phyloP scores from a whole-genome alignment of 2,113 vertebrate genomes.

The Climacteris rufus region DNA sequence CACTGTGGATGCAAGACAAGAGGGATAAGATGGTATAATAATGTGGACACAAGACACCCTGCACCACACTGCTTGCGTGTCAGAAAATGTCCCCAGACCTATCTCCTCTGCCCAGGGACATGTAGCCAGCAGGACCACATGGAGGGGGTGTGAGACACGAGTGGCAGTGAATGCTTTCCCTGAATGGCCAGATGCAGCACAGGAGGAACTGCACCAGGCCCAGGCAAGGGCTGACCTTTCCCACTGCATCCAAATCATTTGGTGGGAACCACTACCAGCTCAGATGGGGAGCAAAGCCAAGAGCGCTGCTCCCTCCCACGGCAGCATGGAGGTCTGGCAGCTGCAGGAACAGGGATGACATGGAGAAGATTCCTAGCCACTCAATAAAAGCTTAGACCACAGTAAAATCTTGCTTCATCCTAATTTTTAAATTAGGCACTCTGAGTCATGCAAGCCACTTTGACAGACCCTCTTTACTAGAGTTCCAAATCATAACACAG shows the following conservation, averaged over 20 bases:
- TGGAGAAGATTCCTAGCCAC: neutral
- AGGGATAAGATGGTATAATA: neutral
- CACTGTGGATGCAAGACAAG: neutral
- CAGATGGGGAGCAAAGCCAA: accelerated
- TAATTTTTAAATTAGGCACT: neutral
- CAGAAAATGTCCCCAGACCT: neutral
- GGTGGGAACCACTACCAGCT: neutral
- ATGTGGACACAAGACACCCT: neutral
- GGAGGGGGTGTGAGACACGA: neutral
- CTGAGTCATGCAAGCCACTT: neutral
- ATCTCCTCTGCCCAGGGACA: neutral
- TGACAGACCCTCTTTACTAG: neutral
- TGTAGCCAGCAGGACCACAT: accelerated
- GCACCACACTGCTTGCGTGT: accelerated
- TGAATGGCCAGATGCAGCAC: neutral
- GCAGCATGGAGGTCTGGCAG: neutral
- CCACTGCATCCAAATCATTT: neutral
- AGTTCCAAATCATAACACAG: neutral
- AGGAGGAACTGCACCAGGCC: neutral
- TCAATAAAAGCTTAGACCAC: neutral
- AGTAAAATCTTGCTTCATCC: neutral
- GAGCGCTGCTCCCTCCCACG: neutral
- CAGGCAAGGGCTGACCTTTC: neutral
- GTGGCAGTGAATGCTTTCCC: neutral
- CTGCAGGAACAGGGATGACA: neutral